phyloP scores from a whole-genome alignment of 2,888 invertebrate species.

The Lasioglossum morio region DNA sequence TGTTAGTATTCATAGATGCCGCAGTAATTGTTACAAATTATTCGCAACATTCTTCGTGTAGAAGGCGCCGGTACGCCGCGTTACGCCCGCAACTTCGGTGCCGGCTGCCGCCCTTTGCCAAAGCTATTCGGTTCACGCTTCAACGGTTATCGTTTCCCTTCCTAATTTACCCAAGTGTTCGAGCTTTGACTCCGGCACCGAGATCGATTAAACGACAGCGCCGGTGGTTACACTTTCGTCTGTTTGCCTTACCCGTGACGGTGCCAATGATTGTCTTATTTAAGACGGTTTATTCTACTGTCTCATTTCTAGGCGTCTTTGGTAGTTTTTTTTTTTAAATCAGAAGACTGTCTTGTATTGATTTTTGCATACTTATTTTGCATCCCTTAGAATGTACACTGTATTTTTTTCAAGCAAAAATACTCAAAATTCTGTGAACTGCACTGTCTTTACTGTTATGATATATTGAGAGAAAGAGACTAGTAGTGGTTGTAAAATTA shows the following conservation, averaged over 20 bases:
- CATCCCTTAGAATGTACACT: background rate
- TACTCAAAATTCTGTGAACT: background rate
- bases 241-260: background rate
- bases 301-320: background rate
- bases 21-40: conserved; percentile 72
- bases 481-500: no score
- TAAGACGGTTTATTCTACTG: background rate
- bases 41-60: conserved; percentile 20
- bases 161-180: conserved; percentile 25
- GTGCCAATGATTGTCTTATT: background rate
- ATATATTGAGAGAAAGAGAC: no score
- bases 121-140: conserved; percentile 39
- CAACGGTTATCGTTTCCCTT: conserved; percentile 14
- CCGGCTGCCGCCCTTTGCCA: background rate
- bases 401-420: background rate
- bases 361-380: background rate
- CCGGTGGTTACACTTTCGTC: conserved; percentile 15
- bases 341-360: background rate
- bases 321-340: background rate
- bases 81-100: background rate
- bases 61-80: background rate
- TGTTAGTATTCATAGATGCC: conserved; percentile 62
- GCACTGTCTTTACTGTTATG: no score
- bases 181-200: conserved; percentile 18
- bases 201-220: conserved; percentile 38